Percentiles rank a stretch among this genome's conserved stretches.
Evolutionary conservation across 1,140 invertebrate species (phyloP).

Genomic region (Scaptomyza pallida): DNA sequence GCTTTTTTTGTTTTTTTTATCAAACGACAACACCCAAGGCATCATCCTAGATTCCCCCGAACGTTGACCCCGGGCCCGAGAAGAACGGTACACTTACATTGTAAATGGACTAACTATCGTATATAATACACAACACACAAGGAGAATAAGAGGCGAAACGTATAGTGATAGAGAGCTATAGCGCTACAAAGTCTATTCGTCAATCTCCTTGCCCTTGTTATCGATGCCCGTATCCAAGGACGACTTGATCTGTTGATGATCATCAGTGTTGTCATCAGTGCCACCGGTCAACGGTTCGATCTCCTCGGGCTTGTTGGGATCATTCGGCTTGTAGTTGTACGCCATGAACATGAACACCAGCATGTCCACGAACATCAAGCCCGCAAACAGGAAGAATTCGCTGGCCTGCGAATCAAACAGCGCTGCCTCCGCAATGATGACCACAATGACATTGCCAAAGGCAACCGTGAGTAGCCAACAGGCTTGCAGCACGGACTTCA

Average conservation of each 20-base stretch:
- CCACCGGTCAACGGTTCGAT: constrained; percentile 49
- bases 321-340: constrained; percentile 86
- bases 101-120: constrained; percentile 51
- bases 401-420: constrained; percentile 85
- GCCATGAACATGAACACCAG: constrained; percentile 92
- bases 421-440: constrained; percentile 88
- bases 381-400: constrained; percentile 95
- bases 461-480: constrained; percentile 95
- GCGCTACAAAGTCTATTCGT: constrained; percentile 22
- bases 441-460: constrained; percentile 95
- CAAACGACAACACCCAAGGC: constrained; percentile 56
- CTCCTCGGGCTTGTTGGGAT: constrained; percentile 55
- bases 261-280: background rate
- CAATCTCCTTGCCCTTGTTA: constrained; percentile 60
- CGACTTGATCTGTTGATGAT: constrained; percentile 24
- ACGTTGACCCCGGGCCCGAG: background rate
- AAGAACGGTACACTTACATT: constrained; percentile 42
- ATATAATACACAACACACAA: constrained; percentile 63
- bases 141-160: background rate
- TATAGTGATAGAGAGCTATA: constrained; percentile 1
- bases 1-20: constrained; percentile 61
- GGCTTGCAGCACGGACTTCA: constrained; percentile 96
- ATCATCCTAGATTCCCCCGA: background rate
- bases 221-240: constrained; percentile 58
- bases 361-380: constrained; percentile 93